Evolutionary conservation across 1,140 invertebrate genomes (phyloP), one percentile per base, ranked within the genome.

Genomic region (Apis laboriosa): DNA sequence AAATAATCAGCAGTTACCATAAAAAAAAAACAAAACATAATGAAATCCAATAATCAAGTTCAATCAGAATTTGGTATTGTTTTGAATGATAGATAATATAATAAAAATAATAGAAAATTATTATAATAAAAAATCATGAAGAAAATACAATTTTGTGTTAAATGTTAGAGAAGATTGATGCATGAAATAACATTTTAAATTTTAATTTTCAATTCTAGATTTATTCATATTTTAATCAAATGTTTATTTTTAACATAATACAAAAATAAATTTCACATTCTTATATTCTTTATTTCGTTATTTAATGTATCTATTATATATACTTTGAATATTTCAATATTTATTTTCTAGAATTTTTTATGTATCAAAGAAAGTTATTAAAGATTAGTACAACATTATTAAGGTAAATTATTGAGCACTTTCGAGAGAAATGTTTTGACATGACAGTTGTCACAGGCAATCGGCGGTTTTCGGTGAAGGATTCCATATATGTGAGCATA

Each of bases 341-440:
- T 43, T 43, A 60, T 80, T 73, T 64, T 60, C 60, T 53, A 49
- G 21, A 3, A 21, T 19, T 15, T 43, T 60, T 17, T 9, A 11
- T 12, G 28, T 19, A 28, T 11, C 8, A 15, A 51, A 76, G 64
- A 13, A 71, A 72, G 72, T 75, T 64, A 61, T 68, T 81, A 81
- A 67, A 51, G 63, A 73, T 68, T 67, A 81, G 55, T 60, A 17
- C 17, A 17, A 15, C 70, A 24, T 64, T 70, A 43, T 24, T 60
- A n/a, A 13, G 21, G 55, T 19, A 19, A 24, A 15, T 15, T 68
- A 55, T 77, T 49, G 61, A 60, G 55, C 63, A 66, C 77, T 81
- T 81, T 77, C 80, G 73, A 68, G 73, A 12, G 80, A 67, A 81
- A 81, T 77, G 55, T 81, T 81, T 81, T 76, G 73, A 81, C 80